A percentile compares a stretch with the other conserved stretches of the same genome.
phyloP scores from a whole-genome alignment of 2,797 vertebrate species.

The Rachycentron canadum region DNA sequence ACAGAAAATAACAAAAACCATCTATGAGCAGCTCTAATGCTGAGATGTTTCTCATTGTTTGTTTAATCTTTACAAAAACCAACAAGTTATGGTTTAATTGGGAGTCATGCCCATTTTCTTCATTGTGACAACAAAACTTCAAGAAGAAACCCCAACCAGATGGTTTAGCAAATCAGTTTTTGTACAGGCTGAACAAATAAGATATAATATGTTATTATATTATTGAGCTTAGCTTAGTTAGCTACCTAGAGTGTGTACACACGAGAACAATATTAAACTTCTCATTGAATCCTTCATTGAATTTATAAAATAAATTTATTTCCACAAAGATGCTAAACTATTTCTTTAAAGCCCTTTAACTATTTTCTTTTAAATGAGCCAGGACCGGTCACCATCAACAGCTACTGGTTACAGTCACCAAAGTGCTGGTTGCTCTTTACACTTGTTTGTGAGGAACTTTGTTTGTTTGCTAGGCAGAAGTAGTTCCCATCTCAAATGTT shows the following conservation, averaged over 20 bases:
- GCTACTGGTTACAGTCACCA: too few species aligned
- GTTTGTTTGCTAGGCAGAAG: slow-evolving; percentile 7
- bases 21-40: neutral
- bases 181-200: neutral
- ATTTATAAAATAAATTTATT: too few species aligned
- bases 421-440: neutral
- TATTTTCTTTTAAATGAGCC: too few species aligned
- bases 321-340: too few species aligned
- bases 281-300: too few species aligned
- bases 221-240: too few species aligned
- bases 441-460: slow-evolving; percentile 10
- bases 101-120: too few species aligned
- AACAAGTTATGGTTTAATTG: neutral
- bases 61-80: neutral
- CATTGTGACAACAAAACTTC: neutral
- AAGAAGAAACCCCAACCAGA: neutral
- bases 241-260: too few species aligned
- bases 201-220: neutral
- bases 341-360: too few species aligned
- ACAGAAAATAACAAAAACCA: neutral
- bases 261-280: too few species aligned
- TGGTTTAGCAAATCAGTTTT: neutral
- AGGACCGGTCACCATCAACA: too few species aligned
- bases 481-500: slow-evolving; percentile 19
- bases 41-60: neutral